Evolutionary conservation across 2,797 vertebrate species (phyloP).

Genomic region (Gastrophryne carolinensis): DNA sequence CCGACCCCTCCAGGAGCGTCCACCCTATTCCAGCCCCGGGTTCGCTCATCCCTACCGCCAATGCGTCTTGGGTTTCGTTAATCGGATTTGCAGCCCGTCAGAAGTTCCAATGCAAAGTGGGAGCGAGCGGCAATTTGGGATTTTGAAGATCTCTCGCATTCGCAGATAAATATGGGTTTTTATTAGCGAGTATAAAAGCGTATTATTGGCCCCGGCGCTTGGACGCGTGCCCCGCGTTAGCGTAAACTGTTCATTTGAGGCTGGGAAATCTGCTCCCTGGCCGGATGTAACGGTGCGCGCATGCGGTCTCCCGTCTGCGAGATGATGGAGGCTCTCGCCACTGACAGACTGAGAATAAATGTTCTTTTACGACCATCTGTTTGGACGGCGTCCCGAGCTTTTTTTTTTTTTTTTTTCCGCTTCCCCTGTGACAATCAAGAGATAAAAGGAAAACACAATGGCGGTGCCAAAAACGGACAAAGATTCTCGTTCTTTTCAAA

Average conservation of each 20-base stretch:
- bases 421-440: conserved; percentile 44
- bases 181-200: not conserved
- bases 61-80: too few relatives aligned
- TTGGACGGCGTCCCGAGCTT: conserved; percentile 43
- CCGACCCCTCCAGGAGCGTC: too few relatives aligned
- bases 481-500: conserved; percentile 43
- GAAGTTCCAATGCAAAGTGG: not conserved
- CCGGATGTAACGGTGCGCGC: conserved; percentile 7
- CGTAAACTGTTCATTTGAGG: conserved; percentile 17
- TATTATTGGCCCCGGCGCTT: not conserved
- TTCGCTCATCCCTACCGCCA: too few relatives aligned
- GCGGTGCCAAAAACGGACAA: conserved; percentile 41
- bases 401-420: conserved; percentile 16
- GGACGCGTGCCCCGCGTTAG: not conserved
- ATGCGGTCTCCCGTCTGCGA: conserved; percentile 1
- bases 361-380: conserved; percentile 46
- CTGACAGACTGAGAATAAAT: conserved; percentile 47
- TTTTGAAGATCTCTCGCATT: not conserved
- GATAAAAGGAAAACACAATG: conserved; percentile 47
- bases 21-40: too few relatives aligned
- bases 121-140: not conserved
- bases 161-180: not conserved
- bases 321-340: not conserved
- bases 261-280: not conserved
- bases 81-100: too few relatives aligned